Percentiles rank a stretch among this genome's conserved stretches.
These are phyloP conservation scores for Dichetophora obliterata DNA, from an alignment of 2,888 invertebrate species.

Conservation along the genomic window DNA sequence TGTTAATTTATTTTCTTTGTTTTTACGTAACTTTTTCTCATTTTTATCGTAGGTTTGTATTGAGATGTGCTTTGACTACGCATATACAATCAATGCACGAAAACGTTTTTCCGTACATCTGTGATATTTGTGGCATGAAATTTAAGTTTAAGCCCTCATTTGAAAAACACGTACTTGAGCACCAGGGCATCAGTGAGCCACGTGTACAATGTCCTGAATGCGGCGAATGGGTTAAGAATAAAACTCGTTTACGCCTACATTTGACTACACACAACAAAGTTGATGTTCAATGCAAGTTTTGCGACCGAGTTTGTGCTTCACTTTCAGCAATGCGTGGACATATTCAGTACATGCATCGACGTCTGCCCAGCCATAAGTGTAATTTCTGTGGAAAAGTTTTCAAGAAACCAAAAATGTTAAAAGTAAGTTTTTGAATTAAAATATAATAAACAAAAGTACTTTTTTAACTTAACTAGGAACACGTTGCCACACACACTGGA, in stretches of 20 bases:
- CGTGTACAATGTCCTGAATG: constrained; percentile 60
- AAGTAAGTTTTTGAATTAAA: constrained; percentile 48
- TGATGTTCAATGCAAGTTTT: constrained; percentile 46
- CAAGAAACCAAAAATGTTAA: constrained; percentile 60
- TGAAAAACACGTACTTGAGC: constrained; percentile 59
- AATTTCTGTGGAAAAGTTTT: constrained; percentile 62
- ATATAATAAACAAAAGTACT: no score
- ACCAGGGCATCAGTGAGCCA: constrained; percentile 61
- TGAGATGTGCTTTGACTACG: constrained; percentile 56
- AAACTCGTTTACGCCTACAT: constrained; percentile 55
- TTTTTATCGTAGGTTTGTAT: constrained; percentile 54
- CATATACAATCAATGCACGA: constrained; percentile 63
- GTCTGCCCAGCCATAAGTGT: constrained; percentile 58
- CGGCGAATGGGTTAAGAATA: constrained; percentile 61
- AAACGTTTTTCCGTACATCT: constrained; percentile 58
- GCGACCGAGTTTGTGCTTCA: constrained; percentile 51
- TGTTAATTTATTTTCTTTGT: no score
- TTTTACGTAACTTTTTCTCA: not conserved
- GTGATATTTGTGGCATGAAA: constrained; percentile 62
- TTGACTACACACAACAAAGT: constrained; percentile 46
- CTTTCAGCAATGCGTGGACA: constrained; percentile 60
- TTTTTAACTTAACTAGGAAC: constrained; percentile 51
- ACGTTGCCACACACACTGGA: constrained; percentile 64
- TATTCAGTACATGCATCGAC: constrained; percentile 59
- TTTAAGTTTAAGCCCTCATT: constrained; percentile 63